These are phyloP conservation scores for Meriones psammophilus DNA, from an alignment of 2,797 vertebrate species.

Conservation along the genomic window DNA sequence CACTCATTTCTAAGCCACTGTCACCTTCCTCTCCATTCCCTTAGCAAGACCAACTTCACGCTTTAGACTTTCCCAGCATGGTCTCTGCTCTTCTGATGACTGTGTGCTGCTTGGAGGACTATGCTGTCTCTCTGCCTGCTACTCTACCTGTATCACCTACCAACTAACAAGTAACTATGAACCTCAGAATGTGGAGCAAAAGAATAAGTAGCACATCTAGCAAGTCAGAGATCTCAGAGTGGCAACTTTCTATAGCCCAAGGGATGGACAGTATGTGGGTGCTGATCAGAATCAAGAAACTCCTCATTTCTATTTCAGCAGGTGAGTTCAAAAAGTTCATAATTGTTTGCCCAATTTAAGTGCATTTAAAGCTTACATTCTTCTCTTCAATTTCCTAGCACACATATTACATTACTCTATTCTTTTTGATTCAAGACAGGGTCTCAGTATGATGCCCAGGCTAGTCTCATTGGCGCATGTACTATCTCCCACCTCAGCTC, in stretches of 20 bases:
- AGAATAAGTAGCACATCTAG: background rate
- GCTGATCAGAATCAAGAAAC: constrained; percentile 32
- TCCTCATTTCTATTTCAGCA: background rate
- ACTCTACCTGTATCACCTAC: constrained; percentile 25
- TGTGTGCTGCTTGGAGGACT: background rate
- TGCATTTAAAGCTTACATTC: constrained; percentile 56
- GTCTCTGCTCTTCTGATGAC: constrained; percentile 24
- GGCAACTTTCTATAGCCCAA: constrained; percentile 15
- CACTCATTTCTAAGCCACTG: constrained; percentile 8
- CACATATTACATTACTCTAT: background rate
- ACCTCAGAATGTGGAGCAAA: constrained; percentile 44
- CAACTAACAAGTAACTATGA: constrained; percentile 35
- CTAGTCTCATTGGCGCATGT: background rate
- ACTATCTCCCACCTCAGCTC: background rate
- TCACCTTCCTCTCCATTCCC: constrained; percentile 8
- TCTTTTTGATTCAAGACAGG: background rate
- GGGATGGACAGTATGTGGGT: background rate
- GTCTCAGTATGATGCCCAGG: background rate
- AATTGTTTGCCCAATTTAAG: constrained; percentile 65
- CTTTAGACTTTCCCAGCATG: constrained; percentile 42
- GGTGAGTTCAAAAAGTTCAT: constrained; percentile 1
- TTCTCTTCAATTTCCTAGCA: constrained; percentile 55
- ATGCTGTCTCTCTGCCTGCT: background rate
- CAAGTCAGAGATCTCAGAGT: constrained; percentile 22
- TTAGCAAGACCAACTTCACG: constrained; percentile 11